phyloP scores from a whole-genome alignment of 2,113 vertebrate genomes.

The Orthonyx spaldingii region DNA sequence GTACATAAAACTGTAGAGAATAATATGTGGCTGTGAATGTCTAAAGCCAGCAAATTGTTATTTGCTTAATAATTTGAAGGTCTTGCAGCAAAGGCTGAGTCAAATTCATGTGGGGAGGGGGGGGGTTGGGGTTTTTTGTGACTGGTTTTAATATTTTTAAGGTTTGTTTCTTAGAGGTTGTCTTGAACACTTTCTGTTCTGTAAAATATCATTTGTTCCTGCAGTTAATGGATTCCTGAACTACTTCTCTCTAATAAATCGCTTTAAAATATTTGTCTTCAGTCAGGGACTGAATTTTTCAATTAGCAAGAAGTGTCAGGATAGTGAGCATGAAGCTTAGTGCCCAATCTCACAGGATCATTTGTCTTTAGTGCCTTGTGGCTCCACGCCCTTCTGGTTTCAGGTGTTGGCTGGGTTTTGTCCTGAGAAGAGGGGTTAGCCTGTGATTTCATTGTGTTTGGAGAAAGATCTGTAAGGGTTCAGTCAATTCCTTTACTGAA shows the following conservation, averaged over 20 bases:
- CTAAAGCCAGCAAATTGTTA: not conserved
- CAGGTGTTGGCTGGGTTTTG: not conserved
- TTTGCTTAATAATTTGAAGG: not conserved
- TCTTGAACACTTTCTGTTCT: not conserved
- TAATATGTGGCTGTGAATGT: not conserved
- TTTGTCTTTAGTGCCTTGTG: not conserved
- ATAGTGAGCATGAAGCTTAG: not conserved
- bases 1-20: not conserved
- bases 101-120: not conserved
- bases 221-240: constrained; percentile 13
- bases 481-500: not conserved
- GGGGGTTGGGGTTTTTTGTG: not conserved
- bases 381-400: not conserved
- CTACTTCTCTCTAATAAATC: not conserved
- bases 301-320: not conserved
- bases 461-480: not conserved
- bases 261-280: not conserved
- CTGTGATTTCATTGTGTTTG: not conserved
- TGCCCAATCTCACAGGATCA: not conserved
- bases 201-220: not conserved
- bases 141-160: not conserved
- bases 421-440: not conserved
- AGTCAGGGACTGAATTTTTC: not conserved
- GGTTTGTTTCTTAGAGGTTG: not conserved
- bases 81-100: not conserved